Base-by-base conservation (phyloP, 2,113 vertebrate genomes). In the Antechinus stuartii region DNA sequence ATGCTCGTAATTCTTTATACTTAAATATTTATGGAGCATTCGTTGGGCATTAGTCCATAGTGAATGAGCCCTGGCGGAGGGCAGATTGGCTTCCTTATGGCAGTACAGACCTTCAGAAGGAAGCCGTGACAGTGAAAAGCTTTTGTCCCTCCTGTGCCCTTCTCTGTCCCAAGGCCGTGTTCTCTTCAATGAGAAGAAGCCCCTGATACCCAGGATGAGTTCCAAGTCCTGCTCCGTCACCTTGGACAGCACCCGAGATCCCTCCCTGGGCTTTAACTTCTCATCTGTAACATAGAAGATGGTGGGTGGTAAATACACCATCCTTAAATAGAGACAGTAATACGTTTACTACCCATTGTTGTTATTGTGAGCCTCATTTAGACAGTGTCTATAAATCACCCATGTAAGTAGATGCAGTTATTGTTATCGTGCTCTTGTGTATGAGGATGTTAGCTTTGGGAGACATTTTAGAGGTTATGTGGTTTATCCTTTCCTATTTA, bases 11-110 rank as follows among this genome's bases (percentile, higher is more conserved):
- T 94, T 55, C 50, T 94, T 96, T 92, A 26, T 95, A n/a, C 46
- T 98, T 97, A 96, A 97, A 97, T 97, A 97, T 97, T 98, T 97
- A 96, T 97, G 90, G 96, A 94, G 76, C 91, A 95, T 92, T 96
- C 95, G 55, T 92, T 96, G n/a, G 92, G 8, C 95, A 94, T 93
- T 96, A 94, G 53, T 49, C 47, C 91, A 89, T 84, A 84, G 90
- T 42, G 56, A 84, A 42, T 24, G 54, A 91, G 93, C 55, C 42
- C 53, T 94, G 92, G 91, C 53, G 56, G 94, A 84, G 54, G 68
- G 24, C 76, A 96, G 92, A 92, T 57, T 52, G 16, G 94, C 0
- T 30, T 92, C 47, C 89, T 49, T 49, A 92, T 90, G 92, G 61
- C 92, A 91, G 19, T 46, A 22, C 46, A 54, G 90, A 55, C 53